These are phyloP conservation scores for Siphlonurus alternatus DNA, from an alignment of 2,888 invertebrate genomes.

Conservation along the genomic window DNA sequence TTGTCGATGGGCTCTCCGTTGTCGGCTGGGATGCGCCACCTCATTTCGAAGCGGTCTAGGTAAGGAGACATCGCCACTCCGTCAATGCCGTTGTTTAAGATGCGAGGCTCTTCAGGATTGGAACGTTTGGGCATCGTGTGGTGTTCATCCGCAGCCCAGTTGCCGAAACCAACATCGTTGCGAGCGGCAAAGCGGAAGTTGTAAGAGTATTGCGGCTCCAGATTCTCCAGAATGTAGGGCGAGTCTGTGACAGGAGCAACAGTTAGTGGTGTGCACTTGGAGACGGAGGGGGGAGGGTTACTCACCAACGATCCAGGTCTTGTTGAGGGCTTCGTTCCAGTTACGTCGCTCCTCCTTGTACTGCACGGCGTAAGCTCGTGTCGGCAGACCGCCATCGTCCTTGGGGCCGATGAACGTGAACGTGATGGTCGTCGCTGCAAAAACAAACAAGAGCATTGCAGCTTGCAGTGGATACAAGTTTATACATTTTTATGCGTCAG, in stretches of 20 bases:
- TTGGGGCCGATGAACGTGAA: slow-evolving; percentile 62
- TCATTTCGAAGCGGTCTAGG: slow-evolving; percentile 61
- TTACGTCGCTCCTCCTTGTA: slow-evolving; percentile 50
- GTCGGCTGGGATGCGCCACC: slow-evolving; percentile 72
- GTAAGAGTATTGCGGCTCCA: slow-evolving; percentile 60
- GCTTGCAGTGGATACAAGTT: too few species aligned
- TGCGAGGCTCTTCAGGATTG: slow-evolving; percentile 54
- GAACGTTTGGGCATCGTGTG: slow-evolving; percentile 61
- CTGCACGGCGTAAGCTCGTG: slow-evolving; percentile 53
- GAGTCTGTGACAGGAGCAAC: slow-evolving; percentile 32
- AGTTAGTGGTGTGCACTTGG: background rate
- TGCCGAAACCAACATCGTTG: slow-evolving; percentile 67
- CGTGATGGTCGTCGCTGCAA: slow-evolving; percentile 58
- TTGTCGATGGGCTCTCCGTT: slow-evolving; percentile 78
- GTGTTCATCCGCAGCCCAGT: slow-evolving; percentile 45
- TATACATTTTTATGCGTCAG: too few species aligned
- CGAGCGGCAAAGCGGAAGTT: slow-evolving; percentile 69
- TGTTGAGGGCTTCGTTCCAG: slow-evolving; percentile 51
- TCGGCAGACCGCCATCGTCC: slow-evolving; percentile 56
- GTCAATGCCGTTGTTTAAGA: slow-evolving; percentile 30
- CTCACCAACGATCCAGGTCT: slow-evolving; percentile 57
- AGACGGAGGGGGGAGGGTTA: too few species aligned
- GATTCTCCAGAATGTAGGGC: slow-evolving; percentile 61
- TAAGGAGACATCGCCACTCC: slow-evolving; percentile 41
- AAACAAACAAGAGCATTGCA: slow-evolving; percentile 8